phyloP scores from a whole-genome alignment of 2,113 vertebrate species.

The Ceratotherium simum region DNA sequence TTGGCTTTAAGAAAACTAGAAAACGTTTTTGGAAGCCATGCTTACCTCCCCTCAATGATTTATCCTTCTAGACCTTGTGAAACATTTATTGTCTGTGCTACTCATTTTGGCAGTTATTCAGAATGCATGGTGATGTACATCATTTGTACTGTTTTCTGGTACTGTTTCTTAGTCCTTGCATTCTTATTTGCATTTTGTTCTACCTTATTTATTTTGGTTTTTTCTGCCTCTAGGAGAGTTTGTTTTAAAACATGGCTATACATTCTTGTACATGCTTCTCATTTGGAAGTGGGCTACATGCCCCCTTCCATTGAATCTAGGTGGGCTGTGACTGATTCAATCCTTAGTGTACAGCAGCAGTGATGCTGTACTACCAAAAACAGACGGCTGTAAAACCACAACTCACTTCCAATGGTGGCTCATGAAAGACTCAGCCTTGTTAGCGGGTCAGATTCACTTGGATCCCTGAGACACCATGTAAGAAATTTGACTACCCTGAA shows the following conservation, averaged over 20 bases:
- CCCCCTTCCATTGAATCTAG: not conserved
- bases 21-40: not conserved
- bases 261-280: not conserved
- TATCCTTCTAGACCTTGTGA: not conserved
- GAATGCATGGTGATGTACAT: accelerated
- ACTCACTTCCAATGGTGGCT: not conserved
- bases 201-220: not conserved
- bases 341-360: not conserved
- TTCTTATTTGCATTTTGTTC: not conserved
- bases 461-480: not conserved
- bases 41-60: not conserved
- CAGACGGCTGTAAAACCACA: not conserved
- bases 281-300: not conserved
- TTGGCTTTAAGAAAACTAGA: not conserved
- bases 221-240: not conserved
- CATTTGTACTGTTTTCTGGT: not conserved
- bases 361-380: not conserved
- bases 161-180: not conserved
- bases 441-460: not conserved
- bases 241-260: not conserved
- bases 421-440: not conserved
- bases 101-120: not conserved
- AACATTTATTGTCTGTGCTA: not conserved
- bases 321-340: not conserved
- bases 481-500: not conserved